Evolutionary conservation across 2,888 invertebrate genomes (phyloP), one percentile per base, ranked within the genome.

Genomic region (Nomada fabriciana): DNA sequence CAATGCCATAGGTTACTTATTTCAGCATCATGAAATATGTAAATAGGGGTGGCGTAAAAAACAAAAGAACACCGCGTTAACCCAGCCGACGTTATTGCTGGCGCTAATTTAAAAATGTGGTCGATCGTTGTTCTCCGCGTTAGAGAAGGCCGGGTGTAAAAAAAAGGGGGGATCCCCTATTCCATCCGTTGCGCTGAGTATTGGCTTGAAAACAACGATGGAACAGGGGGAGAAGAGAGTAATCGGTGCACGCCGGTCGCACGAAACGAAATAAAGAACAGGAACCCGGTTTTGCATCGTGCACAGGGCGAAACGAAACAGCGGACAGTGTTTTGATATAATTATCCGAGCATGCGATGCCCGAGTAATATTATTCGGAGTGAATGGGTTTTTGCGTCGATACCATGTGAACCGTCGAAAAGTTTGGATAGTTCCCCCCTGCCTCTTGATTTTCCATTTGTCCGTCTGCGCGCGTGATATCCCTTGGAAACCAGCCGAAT

Each of bases 301-400:
- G 55, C 64, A 74, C 70, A 64, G 64, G 67, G 74, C 52, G 70
- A 83, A 87, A 78, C 78, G 74, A 65, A 60, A 63, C 72, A 67
- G 29, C 59, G 63, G 64, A 65, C 86, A 76, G 74, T 88, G 84
- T 86, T 89, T 86, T 83, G 60, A 85, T 82, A 87, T 89, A 89
- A 90, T 90, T 89, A 89, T 85, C 82, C 80, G 82, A 79, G 80
- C 89, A 82, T 83, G 69, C 73, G 63, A 65, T 29, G 59, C 57
- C 29, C 71, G 25, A 59, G 75, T 81, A 87, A 86, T 81, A 76
- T 81, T 80, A 86, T 86, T 84, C 75, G 65, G 71, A 74, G 76
- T 29, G 60, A 74, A 73, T 80, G 55, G 52, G 67, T 80, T 86
- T 87, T 87, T 63, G 47, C 64, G 11, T 25, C 68, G 43, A 68